A percentile compares a stretch with the other conserved stretches of the same genome.
Evolutionary conservation across 1,140 invertebrate genomes (phyloP).

Genomic region (Stenopsyche tienmushanensis): DNA sequence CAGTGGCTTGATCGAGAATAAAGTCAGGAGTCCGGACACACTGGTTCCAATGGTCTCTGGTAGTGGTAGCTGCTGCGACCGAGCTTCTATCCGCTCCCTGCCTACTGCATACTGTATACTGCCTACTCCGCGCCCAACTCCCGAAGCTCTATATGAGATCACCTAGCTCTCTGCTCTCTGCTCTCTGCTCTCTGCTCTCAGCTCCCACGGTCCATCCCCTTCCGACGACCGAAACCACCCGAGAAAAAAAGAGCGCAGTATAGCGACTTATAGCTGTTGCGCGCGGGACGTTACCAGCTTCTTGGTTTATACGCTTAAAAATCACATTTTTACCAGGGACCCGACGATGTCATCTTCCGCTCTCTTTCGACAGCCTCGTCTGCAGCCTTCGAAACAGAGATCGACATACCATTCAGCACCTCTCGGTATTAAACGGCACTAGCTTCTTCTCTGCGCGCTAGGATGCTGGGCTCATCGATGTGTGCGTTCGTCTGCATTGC

Average conservation of each 20-base stretch:
- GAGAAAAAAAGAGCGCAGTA: not conserved
- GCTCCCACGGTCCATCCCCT: slow-evolving; percentile 40
- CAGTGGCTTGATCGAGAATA: slow-evolving; percentile 59
- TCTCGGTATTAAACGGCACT: slow-evolving; percentile 49
- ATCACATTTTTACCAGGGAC: slow-evolving; percentile 42
- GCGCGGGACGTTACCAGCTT: slow-evolving; percentile 44
- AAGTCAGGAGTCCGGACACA: slow-evolving; percentile 53
- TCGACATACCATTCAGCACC: too few relatives aligned
- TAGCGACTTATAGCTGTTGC: too few relatives aligned
- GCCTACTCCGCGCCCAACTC: slow-evolving; percentile 40
- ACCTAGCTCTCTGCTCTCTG: slow-evolving; percentile 34
- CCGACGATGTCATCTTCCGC: slow-evolving; percentile 43
- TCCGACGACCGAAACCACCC: slow-evolving; percentile 49
- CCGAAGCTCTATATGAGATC: slow-evolving; percentile 42
- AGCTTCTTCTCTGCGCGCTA: slow-evolving; percentile 44
- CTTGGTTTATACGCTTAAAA: slow-evolving; percentile 39
- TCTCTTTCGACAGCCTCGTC: too few relatives aligned
- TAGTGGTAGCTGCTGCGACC: slow-evolving; percentile 53
- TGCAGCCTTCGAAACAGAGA: too few relatives aligned
- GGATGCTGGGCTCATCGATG: slow-evolving; percentile 37
- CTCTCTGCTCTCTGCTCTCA: slow-evolving; percentile 4
- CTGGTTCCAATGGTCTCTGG: slow-evolving; percentile 38
- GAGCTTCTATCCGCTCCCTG: slow-evolving; percentile 54
- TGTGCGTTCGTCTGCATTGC: slow-evolving; percentile 13
- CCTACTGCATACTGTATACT: too few relatives aligned